phyloP scores from a whole-genome alignment of 2,113 vertebrate genomes.

The Paramisgurnus dabryanus region DNA sequence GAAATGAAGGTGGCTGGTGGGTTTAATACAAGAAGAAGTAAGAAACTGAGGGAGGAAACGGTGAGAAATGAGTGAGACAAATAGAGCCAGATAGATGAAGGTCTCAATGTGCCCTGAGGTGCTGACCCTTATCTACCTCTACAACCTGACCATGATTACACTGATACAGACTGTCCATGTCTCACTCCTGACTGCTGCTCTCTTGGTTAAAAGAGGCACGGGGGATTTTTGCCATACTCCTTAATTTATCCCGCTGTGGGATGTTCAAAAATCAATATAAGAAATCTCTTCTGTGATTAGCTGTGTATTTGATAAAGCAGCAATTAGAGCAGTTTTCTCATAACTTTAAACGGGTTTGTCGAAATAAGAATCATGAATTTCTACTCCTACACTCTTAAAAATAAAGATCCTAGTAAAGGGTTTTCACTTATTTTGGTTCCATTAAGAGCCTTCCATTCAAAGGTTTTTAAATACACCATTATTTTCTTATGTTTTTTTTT shows the following conservation, averaged over 20 bases:
- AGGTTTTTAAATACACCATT: too few species aligned
- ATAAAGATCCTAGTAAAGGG: too few species aligned
- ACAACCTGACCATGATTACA: constrained; percentile 63
- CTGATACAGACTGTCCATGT: constrained; percentile 56
- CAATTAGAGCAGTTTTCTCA: not conserved
- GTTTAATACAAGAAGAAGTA: constrained; percentile 40
- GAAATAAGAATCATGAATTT: too few species aligned
- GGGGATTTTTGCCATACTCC: not conserved
- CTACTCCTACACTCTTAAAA: too few species aligned
- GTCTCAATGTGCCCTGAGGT: constrained; percentile 65
- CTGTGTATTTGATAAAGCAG: constrained; percentile 21
- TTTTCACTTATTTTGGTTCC: too few species aligned
- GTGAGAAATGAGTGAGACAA: constrained; percentile 51
- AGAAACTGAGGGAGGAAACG: constrained; percentile 52
- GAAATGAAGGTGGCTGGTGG: not conserved
- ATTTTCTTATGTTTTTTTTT: too few species aligned
- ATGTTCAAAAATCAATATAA: constrained; percentile 36
- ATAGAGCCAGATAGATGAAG: constrained; percentile 26
- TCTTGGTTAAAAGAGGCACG: constrained; percentile 1
- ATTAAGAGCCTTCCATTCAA: too few species aligned
- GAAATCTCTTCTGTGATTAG: constrained; percentile 10
- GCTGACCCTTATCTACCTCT: constrained; percentile 56
- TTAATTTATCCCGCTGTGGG: constrained; percentile 20
- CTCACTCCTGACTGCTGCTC: constrained; percentile 41
- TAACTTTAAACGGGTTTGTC: not conserved